These are phyloP conservation scores for Myotis pilosus DNA, from an alignment of 2,797 vertebrate genomes.

Conservation along the genomic window DNA sequence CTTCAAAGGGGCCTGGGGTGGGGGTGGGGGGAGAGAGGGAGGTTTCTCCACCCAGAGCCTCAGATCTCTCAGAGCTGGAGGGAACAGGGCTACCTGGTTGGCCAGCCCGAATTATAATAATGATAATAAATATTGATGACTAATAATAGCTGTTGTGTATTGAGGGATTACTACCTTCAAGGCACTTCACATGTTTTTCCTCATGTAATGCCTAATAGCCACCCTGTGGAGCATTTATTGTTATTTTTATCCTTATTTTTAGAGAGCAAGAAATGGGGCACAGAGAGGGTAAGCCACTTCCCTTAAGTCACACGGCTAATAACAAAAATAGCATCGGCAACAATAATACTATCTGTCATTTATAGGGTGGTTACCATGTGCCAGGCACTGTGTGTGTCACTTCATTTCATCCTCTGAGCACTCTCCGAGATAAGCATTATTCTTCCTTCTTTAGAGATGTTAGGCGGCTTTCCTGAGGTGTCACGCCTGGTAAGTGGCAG, in stretches of 20 bases:
- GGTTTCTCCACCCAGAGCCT: conserved; percentile 1
- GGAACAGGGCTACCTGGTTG: not conserved
- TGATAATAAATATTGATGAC: not conserved
- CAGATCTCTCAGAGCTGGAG: conserved; percentile 17
- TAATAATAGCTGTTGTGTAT: not conserved
- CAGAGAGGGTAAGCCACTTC: conserved; percentile 11
- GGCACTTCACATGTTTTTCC: not conserved
- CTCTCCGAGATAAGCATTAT: not conserved
- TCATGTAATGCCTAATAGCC: not conserved
- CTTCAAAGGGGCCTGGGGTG: conserved; percentile 72
- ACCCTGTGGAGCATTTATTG: not conserved
- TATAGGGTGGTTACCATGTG: not conserved
- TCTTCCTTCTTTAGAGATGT: not conserved
- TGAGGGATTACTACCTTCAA: not conserved
- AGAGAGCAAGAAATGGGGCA: not conserved
- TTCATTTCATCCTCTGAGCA: not conserved
- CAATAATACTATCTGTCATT: not conserved
- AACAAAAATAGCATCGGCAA: not conserved
- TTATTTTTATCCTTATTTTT: not conserved
- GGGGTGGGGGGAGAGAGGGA: not conserved
- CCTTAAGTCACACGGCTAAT: not conserved
- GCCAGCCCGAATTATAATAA: not conserved
- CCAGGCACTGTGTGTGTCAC: not conserved
- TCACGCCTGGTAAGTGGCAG: not conserved
- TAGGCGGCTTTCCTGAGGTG: not conserved